Evolutionary conservation across 2,888 invertebrate species (phyloP), one percentile per base, ranked within the genome.

Genomic region (Neuroscelio doddi): DNA sequence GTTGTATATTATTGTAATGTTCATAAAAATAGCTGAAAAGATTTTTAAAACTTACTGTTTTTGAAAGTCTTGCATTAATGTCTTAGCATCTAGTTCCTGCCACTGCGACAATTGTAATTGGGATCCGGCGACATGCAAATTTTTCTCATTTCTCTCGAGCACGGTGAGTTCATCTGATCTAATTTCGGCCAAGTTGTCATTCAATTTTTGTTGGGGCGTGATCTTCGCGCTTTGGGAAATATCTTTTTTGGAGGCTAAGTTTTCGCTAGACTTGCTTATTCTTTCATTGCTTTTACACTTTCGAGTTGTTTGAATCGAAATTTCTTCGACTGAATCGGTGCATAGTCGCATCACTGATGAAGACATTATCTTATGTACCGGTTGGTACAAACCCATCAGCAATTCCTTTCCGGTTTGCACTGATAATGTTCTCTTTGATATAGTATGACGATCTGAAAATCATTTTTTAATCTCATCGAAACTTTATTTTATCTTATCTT

Each of bases 331-430:
- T 26, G 38, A 49, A 9, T 26, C 36, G n/a, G 36, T 9, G 27
- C 49, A 49, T 9, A 38, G 17, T 9, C 49, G 38, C 8, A 44
- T 52, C 10, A 52, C 34, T 16, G 41, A 41, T 12, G 39, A 32
- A 12, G 39, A 26, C 24, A 26, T 16, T 21, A 26, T 5, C 41
- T 12, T 41, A 15, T 41, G 41, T 5, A 41, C 12, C 16, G 24
- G 41, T 10, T 41, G 10, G 26, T 41, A 41, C 24, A 41, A 34
- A 12, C 14, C 68, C 12, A 53, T 46, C 14, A 75, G 49, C 41
- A 78, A 49, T 44, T 78, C 75, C 26, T 64, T 50, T 30, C 74
- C 74, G 4, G 78, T 78, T 62, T 78, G 78, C 12, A 74, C 72
- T 4, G 75, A 75, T 5, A 74, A 26, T 0, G 73, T 74, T 27